Evolutionary conservation across 2,113 vertebrate genomes (phyloP).

Genomic region (Phylloscopus trochiloides): DNA sequence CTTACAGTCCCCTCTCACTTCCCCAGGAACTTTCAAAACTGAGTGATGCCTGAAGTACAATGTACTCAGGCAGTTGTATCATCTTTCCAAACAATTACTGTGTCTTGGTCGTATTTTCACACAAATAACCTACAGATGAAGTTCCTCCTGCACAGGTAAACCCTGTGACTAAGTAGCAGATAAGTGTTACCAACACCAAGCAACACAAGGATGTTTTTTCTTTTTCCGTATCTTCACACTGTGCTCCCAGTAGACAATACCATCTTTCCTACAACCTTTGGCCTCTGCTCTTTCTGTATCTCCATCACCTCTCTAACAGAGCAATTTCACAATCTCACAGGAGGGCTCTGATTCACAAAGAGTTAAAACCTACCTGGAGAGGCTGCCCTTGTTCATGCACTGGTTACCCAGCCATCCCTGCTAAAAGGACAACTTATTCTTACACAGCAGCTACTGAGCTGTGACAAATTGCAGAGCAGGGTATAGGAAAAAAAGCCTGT

Average conservation of each 20-base stretch:
- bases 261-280: neutral
- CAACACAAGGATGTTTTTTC: neutral
- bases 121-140: neutral
- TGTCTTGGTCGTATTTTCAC: neutral
- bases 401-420: neutral
- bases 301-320: neutral
- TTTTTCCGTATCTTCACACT: neutral
- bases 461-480: neutral
- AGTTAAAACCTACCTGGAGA: neutral
- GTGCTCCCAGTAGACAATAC: fast-evolving
- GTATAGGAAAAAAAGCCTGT: neutral
- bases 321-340: fast-evolving
- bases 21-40: neutral
- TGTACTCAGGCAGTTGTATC: neutral
- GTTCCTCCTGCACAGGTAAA: neutral
- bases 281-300: neutral
- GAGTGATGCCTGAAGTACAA: neutral
- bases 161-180: neutral
- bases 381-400: neutral
- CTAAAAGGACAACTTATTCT: neutral
- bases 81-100: neutral
- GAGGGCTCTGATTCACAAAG: neutral
- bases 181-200: neutral
- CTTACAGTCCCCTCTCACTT: neutral
- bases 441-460: slow-evolving; percentile 6